Percentiles rank a stretch among this genome's conserved stretches.
Evolutionary conservation across 2,113 vertebrate genomes (phyloP).

Genomic region (Periophthalmodon schlosseri): DNA sequence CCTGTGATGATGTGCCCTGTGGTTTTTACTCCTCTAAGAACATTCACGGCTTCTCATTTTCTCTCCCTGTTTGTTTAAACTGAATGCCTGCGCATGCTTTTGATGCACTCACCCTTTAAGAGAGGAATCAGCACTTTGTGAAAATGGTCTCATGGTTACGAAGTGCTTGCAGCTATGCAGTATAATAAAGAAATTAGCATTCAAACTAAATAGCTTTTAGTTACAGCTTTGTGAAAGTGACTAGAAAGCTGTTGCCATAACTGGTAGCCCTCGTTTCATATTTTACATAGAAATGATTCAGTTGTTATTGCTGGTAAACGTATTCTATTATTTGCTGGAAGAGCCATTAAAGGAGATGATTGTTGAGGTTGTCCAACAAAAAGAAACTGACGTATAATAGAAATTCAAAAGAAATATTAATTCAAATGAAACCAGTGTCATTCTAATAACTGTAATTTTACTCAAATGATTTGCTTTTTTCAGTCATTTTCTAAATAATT

Average conservation of each 20-base stretch:
- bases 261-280: not conserved
- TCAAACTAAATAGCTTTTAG: not conserved
- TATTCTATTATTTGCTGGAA: not conserved
- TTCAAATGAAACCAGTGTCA: not conserved
- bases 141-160: slow-evolving; percentile 22
- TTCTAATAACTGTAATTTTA: not conserved
- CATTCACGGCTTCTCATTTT: slow-evolving; percentile 15
- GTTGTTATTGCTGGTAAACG: not conserved
- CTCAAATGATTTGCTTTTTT: not conserved
- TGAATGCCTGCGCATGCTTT: not conserved
- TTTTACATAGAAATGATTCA: not conserved
- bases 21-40: slow-evolving; percentile 2
- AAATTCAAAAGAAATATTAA: not conserved
- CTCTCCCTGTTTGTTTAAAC: slow-evolving; percentile 19
- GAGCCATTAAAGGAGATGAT: not conserved
- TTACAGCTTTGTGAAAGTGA: not conserved
- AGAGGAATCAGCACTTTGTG: slow-evolving; percentile 19
- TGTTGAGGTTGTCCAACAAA: not conserved
- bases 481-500: not conserved
- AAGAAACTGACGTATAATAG: not conserved
- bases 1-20: slow-evolving; percentile 17
- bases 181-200: slow-evolving; percentile 3
- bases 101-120: slow-evolving; percentile 18
- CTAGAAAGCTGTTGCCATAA: not conserved
- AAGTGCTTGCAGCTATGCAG: not conserved